Base-by-base conservation (phyloP, 92 coral and sea anemone species). In the Diadumene lineata region DNA sequence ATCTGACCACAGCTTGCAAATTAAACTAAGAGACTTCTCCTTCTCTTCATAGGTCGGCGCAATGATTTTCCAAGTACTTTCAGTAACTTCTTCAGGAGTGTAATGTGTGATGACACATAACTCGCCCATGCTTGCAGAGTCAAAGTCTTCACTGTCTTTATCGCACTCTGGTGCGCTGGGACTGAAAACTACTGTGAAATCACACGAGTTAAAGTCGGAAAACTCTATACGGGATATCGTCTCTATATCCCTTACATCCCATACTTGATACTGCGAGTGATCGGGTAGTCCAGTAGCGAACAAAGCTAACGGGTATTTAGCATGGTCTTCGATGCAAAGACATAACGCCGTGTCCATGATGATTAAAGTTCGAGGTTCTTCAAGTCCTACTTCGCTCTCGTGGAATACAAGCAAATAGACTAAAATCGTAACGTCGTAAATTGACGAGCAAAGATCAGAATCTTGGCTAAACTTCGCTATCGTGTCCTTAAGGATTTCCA, bases 21-120 rank as follows among this genome's bases (percentile, higher is more conserved):
- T 92, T 43, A 92, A 80, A 34, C 89, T 88, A 51, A 96, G 64
- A 7, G 99, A 97, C 60, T 92, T 96, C 71, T 96, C 99, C 50
- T 96, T 96, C 74, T 96, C 99, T 68, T 96, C 97, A 62, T 96
- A 96, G 1, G 97, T 96, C 74, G 91, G 99, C 16, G 97, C 99
- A 26, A 92, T 51, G 63, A 96, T 79, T 44, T 79, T 85, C 99
- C 99, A 96, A 53, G 77, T 85, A 43, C 70, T 78, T 43, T 92
- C 94, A 8, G 68, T 68, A 2, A 62, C 61, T 43, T 81, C 88
- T n/a, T 74, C 68, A 0, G 79, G 75, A 13, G 44, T 43, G n/a
- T 78, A 71, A 74, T 87, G 97, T 1, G 92, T 88, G 8, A 91
- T 85, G 18, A 91, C 93, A 58, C 93, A 91, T 23, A 91, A 46